These are phyloP conservation scores for Dolichotis patagonum DNA, from an alignment of 2,113 vertebrate genomes.

Conservation along the genomic window DNA sequence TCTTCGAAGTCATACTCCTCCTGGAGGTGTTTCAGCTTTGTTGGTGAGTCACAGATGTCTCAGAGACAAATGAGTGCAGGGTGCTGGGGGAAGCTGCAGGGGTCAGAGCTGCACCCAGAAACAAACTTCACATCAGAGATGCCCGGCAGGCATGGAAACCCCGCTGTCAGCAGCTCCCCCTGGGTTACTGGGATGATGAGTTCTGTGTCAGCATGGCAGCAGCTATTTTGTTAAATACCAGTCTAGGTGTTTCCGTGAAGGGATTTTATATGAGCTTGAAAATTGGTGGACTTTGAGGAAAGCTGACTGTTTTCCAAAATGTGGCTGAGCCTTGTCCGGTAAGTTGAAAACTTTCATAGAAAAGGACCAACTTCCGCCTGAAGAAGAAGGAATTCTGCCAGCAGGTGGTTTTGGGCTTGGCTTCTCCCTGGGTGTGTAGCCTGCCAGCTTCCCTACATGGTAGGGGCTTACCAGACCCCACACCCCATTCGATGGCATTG, in stretches of 20 bases:
- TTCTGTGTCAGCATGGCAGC: neutral
- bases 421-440: neutral
- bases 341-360: too few species aligned
- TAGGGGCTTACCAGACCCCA: neutral
- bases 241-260: neutral
- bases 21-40: too few species aligned
- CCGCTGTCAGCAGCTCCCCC: fast-evolving
- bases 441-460: neutral
- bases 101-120: neutral
- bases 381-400: neutral
- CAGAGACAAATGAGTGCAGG: neutral
- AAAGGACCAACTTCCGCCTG: too few species aligned
- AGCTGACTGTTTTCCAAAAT: neutral
- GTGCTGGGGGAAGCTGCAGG: neutral
- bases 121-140: too few species aligned
- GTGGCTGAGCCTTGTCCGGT: too few species aligned
- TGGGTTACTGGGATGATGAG: too few species aligned
- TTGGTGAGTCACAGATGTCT: neutral
- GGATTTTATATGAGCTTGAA: neutral
- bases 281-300: neutral
- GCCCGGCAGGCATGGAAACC: fast-evolving
- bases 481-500: too few species aligned
- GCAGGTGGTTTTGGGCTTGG: neutral
- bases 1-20: neutral
- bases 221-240: neutral